phyloP scores from a whole-genome alignment of 2,888 invertebrate genomes.

The Caradrina kadenii region DNA sequence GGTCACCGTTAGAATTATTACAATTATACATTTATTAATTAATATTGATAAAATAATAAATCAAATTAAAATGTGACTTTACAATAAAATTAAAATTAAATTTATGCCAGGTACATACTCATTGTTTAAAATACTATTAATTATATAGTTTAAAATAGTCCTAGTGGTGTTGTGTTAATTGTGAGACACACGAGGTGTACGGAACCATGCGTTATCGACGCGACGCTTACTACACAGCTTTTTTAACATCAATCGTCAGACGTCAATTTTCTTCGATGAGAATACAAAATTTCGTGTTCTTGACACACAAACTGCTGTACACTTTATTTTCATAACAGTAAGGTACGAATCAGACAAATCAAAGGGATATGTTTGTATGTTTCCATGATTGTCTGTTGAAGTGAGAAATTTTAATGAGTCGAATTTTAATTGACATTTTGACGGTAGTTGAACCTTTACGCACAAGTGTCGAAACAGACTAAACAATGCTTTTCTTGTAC shows the following conservation, averaged over 20 bases:
- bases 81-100: too few species aligned
- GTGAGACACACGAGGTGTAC: constrained; percentile 36
- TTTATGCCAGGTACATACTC: too few species aligned
- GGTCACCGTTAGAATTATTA: too few species aligned
- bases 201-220: constrained; percentile 51
- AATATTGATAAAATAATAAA: too few species aligned
- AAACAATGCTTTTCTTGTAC: constrained; percentile 51
- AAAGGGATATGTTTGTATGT: constrained; percentile 39
- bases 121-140: too few species aligned
- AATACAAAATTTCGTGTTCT: constrained; percentile 71
- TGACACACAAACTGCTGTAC: constrained; percentile 45
- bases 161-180: constrained; percentile 12
- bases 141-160: too few species aligned
- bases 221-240: constrained; percentile 51
- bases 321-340: constrained; percentile 46
- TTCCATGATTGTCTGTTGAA: constrained; percentile 63
- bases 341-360: constrained; percentile 42
- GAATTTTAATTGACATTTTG: constrained; percentile 84
- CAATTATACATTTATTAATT: too few species aligned
- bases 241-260: constrained; percentile 66
- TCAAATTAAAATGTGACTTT: too few species aligned
- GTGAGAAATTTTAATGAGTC: constrained; percentile 79
- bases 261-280: constrained; percentile 86
- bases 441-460: constrained; percentile 68
- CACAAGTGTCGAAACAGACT: constrained; percentile 69